Evolutionary conservation across 2,113 vertebrate species (phyloP).

Genomic region (Pygoscelis adeliae): DNA sequence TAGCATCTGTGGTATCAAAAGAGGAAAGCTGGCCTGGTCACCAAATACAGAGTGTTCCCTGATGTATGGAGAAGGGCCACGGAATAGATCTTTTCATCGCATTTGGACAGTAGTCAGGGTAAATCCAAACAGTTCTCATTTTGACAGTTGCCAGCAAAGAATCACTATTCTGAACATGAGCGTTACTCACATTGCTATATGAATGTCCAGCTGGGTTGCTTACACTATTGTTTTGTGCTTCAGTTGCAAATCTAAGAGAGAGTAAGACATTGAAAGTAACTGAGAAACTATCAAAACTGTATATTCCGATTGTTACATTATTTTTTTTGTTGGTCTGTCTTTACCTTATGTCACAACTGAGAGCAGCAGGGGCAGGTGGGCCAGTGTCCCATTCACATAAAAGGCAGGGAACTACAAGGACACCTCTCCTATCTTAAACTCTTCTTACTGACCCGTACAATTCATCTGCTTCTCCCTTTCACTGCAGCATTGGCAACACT

Average conservation of each 20-base stretch:
- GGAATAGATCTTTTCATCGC: not conserved
- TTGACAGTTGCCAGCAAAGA: not conserved
- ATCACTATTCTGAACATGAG: not conserved
- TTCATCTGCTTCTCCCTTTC: not conserved
- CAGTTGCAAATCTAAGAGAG: conserved; percentile 67
- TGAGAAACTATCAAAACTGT: not conserved
- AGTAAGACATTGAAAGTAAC: not conserved
- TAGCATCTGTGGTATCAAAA: not conserved
- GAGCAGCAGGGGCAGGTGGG: not conserved
- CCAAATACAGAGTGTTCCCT: not conserved
- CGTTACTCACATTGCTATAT: conserved; percentile 76
- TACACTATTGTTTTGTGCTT: conserved; percentile 41
- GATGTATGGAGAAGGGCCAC: not conserved
- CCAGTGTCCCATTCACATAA: not conserved
- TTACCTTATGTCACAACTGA: not conserved
- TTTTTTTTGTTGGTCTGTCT: not conserved
- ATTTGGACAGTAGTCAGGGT: not conserved
- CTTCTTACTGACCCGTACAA: not conserved
- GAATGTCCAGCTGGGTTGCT: conserved; percentile 8
- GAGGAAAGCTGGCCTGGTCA: not conserved
- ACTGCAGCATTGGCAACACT: not conserved
- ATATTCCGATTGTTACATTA: not conserved
- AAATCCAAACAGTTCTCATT: not conserved
- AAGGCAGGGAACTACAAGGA: not conserved
- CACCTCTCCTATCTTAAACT: not conserved